A percentile compares a stretch with the other conserved stretches of the same genome.
Conservation (phyloP, 2,888 invertebrate species). For the Leptopterna dolabrata region DNA sequence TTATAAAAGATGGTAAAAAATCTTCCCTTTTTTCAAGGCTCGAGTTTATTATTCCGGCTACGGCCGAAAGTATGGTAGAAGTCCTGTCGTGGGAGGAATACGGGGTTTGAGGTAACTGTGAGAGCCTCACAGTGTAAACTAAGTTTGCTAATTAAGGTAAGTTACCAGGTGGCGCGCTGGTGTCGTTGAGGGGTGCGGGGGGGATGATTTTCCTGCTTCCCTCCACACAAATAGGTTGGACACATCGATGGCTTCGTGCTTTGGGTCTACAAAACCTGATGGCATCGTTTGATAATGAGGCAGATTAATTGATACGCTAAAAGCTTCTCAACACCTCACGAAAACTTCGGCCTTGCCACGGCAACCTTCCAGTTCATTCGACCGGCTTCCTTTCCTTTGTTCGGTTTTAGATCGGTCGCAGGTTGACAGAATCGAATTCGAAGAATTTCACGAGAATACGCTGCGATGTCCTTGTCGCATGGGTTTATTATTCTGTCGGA, state of each 20-base stretch:
- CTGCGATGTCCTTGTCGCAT: no score
- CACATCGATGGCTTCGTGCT: conserved; percentile 43
- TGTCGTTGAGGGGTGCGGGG: no score
- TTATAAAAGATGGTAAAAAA: background rate
- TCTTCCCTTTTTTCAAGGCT: background rate
- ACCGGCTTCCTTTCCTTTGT: no score
- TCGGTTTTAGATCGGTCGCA: no score
- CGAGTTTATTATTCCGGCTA: background rate
- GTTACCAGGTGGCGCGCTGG: conserved; percentile 8
- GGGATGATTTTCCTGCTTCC: background rate
- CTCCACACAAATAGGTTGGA: conserved; percentile 9
- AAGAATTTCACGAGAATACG: no score
- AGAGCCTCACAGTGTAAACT: background rate
- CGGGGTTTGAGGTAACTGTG: background rate
- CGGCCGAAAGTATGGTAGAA: background rate
- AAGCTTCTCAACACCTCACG: conserved; percentile 48
- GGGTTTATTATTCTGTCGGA: no score
- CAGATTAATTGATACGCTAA: conserved; percentile 48
- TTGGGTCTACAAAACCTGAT: conserved; percentile 42
- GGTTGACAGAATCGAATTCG: no score
- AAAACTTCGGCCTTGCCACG: background rate
- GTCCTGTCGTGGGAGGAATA: background rate
- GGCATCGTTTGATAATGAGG: conserved; percentile 43
- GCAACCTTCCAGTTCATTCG: background rate
- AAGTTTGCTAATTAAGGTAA: conserved; percentile 21